Evolutionary conservation across 2,888 invertebrate species (phyloP).

Genomic region (Drosophila mercatorum): DNA sequence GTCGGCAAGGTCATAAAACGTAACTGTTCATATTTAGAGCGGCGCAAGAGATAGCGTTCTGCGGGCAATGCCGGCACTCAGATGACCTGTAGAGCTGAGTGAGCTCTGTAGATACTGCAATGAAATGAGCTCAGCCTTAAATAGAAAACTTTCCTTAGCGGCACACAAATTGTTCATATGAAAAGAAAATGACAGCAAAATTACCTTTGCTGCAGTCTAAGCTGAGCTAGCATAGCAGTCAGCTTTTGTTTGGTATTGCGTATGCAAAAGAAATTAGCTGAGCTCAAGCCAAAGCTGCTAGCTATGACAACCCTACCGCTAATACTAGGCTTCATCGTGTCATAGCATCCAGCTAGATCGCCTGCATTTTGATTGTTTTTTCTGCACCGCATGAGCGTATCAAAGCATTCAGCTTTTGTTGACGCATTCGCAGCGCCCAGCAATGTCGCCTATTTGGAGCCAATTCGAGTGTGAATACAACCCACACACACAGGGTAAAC

Average conservation of each 20-base stretch:
- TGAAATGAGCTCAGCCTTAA: background rate
- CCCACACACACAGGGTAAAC: conserved; percentile 3
- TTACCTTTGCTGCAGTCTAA: background rate
- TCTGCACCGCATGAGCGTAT: background rate
- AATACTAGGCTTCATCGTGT: background rate
- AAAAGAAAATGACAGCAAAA: no score
- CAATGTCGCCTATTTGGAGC: conserved; percentile 24
- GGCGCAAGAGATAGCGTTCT: background rate
- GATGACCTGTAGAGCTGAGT: conserved; percentile 7
- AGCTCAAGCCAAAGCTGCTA: background rate
- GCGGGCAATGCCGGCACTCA: conserved; percentile 6
- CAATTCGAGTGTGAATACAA: conserved; percentile 18
- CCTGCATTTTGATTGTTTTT: background rate
- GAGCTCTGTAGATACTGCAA: background rate
- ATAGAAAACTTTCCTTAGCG: no score
- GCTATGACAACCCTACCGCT: background rate
- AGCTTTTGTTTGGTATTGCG: background rate
- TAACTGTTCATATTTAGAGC: conserved; percentile 60
- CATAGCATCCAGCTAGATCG: background rate
- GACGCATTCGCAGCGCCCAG: conserved; percentile 1
- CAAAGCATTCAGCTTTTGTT: conserved; percentile 13
- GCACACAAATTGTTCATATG: no score
- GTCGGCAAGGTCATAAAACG: conserved; percentile 68
- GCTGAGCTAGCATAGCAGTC: background rate
- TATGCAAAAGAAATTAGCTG: no score